Conservation (phyloP, 2,113 vertebrate species). For the Natator depressus region DNA sequence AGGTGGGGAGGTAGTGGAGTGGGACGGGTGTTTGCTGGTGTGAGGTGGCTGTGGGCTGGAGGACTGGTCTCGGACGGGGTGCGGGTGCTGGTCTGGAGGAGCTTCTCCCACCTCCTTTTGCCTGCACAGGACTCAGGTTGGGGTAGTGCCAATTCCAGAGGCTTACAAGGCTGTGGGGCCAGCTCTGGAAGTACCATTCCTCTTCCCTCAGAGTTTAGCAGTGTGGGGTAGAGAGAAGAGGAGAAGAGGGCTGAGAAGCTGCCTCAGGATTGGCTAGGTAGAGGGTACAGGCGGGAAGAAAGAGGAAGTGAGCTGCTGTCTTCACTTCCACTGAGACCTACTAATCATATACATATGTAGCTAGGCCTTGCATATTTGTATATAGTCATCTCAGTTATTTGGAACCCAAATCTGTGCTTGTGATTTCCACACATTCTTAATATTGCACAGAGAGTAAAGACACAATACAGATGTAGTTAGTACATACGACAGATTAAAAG, state of each 20-base stretch:
- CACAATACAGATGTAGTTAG: not conserved
- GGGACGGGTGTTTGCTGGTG: not conserved
- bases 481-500: not conserved
- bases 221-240: not conserved
- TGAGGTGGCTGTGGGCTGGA: not conserved
- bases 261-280: not conserved
- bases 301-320: not conserved
- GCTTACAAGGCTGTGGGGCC: not conserved
- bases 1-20: not conserved
- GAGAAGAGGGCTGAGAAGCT: not conserved
- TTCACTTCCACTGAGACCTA: not conserved
- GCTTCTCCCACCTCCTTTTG: not conserved
- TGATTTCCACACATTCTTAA: not conserved
- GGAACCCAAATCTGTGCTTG: slow-evolving; percentile 18
- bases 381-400: slow-evolving; percentile 32
- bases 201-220: not conserved
- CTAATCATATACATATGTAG: not conserved
- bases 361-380: slow-evolving; percentile 23
- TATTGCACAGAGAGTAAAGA: not conserved
- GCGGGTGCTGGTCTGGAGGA: not conserved
- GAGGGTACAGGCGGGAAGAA: not conserved
- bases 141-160: not conserved
- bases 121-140: not conserved
- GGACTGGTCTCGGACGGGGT: not conserved
- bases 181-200: not conserved